phyloP scores from a whole-genome alignment of 2,797 vertebrate species.

The Acanthiza pusilla region DNA sequence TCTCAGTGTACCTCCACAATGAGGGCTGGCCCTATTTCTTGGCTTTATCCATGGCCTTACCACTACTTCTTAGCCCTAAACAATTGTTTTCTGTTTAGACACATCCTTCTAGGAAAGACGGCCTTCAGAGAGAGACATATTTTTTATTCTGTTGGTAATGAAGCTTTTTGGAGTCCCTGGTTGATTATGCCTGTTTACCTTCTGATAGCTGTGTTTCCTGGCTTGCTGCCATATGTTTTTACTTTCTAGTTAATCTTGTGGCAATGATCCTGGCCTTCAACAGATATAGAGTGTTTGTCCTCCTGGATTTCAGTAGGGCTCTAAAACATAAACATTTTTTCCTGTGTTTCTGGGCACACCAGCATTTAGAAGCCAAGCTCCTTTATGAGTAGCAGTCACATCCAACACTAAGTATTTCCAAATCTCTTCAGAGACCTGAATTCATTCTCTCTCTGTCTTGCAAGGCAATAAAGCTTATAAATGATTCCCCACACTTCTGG shows the following conservation, averaged over 20 bases:
- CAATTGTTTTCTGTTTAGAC: neutral
- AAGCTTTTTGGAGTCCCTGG: neutral
- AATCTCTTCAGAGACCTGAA: neutral
- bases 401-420: neutral
- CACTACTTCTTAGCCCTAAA: neutral
- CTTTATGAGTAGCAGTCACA: neutral
- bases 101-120: neutral
- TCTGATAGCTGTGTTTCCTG: constrained; percentile 38
- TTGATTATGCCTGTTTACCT: constrained; percentile 38
- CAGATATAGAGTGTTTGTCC: constrained; percentile 18
- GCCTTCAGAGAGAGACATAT: neutral
- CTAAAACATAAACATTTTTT: constrained; percentile 29
- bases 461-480: neutral
- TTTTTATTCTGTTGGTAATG: constrained; percentile 2
- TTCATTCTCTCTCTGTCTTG: neutral
- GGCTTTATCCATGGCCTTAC: neutral
- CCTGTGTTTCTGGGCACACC: neutral
- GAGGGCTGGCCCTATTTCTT: neutral
- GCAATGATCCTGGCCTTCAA: constrained; percentile 39
- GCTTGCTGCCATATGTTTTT: constrained; percentile 11
- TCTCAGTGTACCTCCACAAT: neutral
- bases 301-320: neutral
- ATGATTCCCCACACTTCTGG: neutral
- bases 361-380: neutral
- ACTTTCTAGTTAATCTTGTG: constrained; percentile 26